Evolutionary conservation across 2,888 invertebrate species (phyloP), one percentile per base, ranked within the genome.

Genomic region (Idaea biselata): DNA sequence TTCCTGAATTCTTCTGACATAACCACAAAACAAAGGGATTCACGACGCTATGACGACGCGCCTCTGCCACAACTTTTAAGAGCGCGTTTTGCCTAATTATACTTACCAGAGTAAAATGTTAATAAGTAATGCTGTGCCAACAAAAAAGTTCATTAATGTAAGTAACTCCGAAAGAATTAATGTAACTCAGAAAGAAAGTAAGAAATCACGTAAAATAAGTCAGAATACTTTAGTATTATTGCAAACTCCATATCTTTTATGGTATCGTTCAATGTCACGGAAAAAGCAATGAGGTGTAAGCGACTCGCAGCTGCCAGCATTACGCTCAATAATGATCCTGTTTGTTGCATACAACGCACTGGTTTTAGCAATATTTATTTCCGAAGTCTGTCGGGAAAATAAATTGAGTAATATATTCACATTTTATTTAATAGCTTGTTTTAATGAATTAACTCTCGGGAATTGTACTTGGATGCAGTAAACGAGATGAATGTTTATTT

Each of bases 281-380:
- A 91, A 91, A 83, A 86, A 75, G 84, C 87, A 91, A 90, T 91
- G 91, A 89, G 79, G 86, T 88, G 89, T 87, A 77, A 87, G 82
- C 75, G 73, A 71, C 73, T 80, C 82, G 81, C 91, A 91, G 88
- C 91, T 91, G 91, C 83, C 83, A 75, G 77, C 75, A 74, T 82
- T 81, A 81, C 80, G 65, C 68, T 72, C 73, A 74, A 80, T 86
- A 85, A 84, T 86, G 82, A 85, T 77, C 79, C 75, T 78, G 79
- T 82, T 81, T 84, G 84, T 76, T 79, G 81, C 78, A 78, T 71
- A 74, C 70, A 75, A 68, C 66, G 73, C 66, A 66, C 73, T 77
- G 71, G 70, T 75, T 76, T 79, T 75, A 73, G 76, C 69, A 60
- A 66, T 73, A 80, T 81, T 77, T 76, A 75, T 66, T 65, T 63